These are phyloP conservation scores for Octopus bimaculoides DNA, from an alignment of 1,140 invertebrate species.

Conservation along the genomic window DNA sequence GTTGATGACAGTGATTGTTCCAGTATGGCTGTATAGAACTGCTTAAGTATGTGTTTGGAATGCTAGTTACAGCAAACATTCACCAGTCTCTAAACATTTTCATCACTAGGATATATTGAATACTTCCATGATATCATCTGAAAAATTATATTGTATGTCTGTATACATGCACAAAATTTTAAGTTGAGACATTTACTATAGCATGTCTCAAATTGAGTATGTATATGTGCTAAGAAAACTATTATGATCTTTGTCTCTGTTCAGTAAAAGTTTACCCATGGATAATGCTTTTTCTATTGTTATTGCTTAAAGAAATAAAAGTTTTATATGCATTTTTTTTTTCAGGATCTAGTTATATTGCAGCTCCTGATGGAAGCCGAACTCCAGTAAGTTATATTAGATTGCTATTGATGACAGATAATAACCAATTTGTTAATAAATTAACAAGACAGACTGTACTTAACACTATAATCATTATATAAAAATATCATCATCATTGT, in stretches of 20 bases:
- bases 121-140: no score
- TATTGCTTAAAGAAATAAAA: neutral
- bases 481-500: no score
- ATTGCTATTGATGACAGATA: no score
- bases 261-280: neutral
- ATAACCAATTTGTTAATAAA: no score
- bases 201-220: neutral
- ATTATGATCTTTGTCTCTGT: neutral
- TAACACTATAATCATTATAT: no score
- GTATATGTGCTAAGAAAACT: neutral
- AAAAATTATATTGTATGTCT: neutral
- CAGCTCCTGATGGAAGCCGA: constrained; percentile 88
- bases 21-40: no score
- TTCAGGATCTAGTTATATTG: constrained; percentile 84
- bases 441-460: no score
- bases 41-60: no score
- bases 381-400: constrained; percentile 68
- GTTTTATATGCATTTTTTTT: constrained; percentile 15
- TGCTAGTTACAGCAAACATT: no score
- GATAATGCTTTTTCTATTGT: neutral
- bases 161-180: neutral
- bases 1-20: no score
- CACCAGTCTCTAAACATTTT: no score
- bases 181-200: neutral
- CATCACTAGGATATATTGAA: no score